These are phyloP conservation scores for Netelia fuscicornis DNA, from an alignment of 2,888 invertebrate genomes.

Conservation along the genomic window DNA sequence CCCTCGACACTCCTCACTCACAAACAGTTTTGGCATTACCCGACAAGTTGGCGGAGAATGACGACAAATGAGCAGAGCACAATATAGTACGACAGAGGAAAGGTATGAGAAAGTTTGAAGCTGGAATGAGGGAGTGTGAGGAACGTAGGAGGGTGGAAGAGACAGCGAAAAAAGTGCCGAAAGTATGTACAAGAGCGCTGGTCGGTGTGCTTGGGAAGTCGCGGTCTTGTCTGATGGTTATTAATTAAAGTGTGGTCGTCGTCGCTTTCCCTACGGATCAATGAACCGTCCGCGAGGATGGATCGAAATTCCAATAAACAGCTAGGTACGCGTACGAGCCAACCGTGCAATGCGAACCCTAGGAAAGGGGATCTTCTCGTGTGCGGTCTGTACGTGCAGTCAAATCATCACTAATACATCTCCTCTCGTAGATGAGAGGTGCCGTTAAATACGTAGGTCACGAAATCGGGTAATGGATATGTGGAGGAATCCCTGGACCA, in stretches of 20 bases:
- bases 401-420: neutral
- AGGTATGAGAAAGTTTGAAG: slow-evolving; percentile 21
- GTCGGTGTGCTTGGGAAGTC: slow-evolving; percentile 14
- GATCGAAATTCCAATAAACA: slow-evolving; percentile 55
- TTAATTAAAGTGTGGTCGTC: slow-evolving; percentile 6
- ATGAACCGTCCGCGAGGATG: slow-evolving; percentile 38
- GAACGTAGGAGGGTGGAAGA: neutral
- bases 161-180: neutral
- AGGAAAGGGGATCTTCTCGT: neutral
- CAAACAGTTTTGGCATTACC: neutral
- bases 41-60: neutral
- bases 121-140: neutral
- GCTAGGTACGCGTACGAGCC: slow-evolving; percentile 1
- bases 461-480: slow-evolving; percentile 53
- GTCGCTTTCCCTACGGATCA: slow-evolving; percentile 46
- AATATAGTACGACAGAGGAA: neutral
- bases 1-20: too few relatives aligned
- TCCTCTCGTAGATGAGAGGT: neutral
- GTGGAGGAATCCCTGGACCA: slow-evolving; percentile 32
- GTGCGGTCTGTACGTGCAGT: neutral
- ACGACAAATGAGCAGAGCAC: neutral
- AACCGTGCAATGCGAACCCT: neutral
- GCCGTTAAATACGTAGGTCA: slow-evolving; percentile 50
- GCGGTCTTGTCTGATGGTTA: slow-evolving; percentile 8
- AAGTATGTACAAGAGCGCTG: slow-evolving; percentile 5